Conservation (phyloP, 2,113 vertebrate genomes). For the Lanius ludovicianus region DNA sequence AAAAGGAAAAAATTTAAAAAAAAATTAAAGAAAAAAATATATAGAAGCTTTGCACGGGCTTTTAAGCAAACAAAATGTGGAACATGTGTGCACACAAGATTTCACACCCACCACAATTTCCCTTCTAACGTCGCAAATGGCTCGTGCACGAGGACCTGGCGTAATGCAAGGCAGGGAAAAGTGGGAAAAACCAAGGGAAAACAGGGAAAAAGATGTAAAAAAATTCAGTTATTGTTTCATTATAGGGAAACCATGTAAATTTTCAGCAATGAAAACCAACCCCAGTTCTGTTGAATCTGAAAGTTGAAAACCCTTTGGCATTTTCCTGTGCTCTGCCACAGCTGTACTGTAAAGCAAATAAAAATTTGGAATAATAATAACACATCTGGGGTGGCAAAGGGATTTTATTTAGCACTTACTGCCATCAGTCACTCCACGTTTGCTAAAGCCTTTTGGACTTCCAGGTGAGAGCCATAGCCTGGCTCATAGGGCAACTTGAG, state of each 20-base stretch:
- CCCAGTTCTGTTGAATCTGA: background rate
- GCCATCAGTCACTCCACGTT: background rate
- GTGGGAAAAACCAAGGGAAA: background rate
- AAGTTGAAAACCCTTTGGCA: background rate
- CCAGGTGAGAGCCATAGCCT: background rate
- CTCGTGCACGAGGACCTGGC: constrained; percentile 17
- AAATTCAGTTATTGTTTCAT: background rate
- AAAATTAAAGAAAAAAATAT: too few species aligned
- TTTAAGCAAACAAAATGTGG: constrained; percentile 66
- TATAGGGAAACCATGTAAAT: background rate
- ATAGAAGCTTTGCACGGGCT: constrained; percentile 25
- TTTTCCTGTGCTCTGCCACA: background rate
- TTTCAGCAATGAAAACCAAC: background rate
- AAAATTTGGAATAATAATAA: background rate
- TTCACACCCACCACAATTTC: constrained; percentile 61
- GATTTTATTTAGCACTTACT: background rate
- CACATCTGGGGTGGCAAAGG: background rate
- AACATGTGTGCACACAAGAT: constrained; percentile 56
- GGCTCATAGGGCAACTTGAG: background rate
- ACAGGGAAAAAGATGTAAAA: background rate
- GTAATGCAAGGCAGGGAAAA: background rate
- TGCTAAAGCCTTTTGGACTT: background rate
- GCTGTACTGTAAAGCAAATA: background rate
- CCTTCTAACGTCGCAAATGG: constrained; percentile 22
- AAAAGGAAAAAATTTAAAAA: background rate